Base-by-base conservation (phyloP, 2,113 vertebrate species). In the Vireo altiloquus region DNA sequence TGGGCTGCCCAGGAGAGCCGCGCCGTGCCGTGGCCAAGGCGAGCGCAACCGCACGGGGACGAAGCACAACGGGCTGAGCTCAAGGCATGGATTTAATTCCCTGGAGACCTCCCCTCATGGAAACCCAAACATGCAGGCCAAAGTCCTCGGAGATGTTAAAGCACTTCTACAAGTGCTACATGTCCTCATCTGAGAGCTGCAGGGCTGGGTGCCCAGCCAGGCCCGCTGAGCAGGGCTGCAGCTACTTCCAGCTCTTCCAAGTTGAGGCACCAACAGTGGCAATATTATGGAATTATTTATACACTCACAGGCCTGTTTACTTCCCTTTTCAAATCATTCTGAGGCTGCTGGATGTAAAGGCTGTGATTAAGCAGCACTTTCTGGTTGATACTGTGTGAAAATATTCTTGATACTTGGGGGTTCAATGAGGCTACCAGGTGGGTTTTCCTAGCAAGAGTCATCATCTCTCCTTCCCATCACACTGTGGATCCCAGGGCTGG, bases 11-110 rank as follows among this genome's bases (percentile, higher is more conserved):
- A 3, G 42, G 52, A 24, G 31, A 69, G 16, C 20, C 4, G 11
- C 6, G 2, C 21, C 0, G 7, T 2, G n/a, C n/a, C 1, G 15
- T 7, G 33, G 56, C n/a, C n/a, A 2, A 7, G 56, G 57, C 1
- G 25, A 44, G 33, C 22, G 20, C 9, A 39, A 59, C 11, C 15
- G 1, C 3, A 30, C 21, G 1, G 35, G 33, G 77, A 72, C 22
- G 25, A 35, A n/a, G 47, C 42, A 72, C 31, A 81, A 57, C 2
- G 30, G 72, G 50, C 42, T 20, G 11, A 74, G 49, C 79, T 47
- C 63, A 3, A 72, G 28, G 4, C 65, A 2, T 12, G 72, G 14
- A 15, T 13, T 74, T 7, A 40, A 70, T 14, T 47, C 28, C 82
- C 75, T 80, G 30, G 65, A 92, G 53, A 76, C 19, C 40, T 66